These are phyloP conservation scores for Hylaeus anthracinus DNA, from an alignment of 1,140 invertebrate species.

Conservation along the genomic window DNA sequence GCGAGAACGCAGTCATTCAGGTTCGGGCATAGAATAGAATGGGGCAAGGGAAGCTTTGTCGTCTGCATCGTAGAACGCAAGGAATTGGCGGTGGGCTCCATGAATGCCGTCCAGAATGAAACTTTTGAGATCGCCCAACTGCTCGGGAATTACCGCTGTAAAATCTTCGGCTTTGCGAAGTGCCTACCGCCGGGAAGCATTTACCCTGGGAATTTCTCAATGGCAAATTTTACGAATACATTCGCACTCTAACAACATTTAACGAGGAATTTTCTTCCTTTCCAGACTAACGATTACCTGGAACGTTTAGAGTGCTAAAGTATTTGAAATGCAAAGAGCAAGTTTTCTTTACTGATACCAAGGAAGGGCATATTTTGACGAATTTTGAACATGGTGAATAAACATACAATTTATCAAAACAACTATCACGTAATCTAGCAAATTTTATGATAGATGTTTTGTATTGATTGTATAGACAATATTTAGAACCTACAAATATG, in stretches of 20 bases:
- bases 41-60: slow-evolving; percentile 40
- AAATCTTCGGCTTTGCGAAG: slow-evolving; percentile 10
- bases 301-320: no score
- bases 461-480: no score
- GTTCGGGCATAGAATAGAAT: slow-evolving; percentile 58
- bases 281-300: not conserved
- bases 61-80: slow-evolving; percentile 54
- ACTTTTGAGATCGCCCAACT: slow-evolving; percentile 39
- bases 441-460: no score
- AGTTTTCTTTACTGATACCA: no score
- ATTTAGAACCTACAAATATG: no score
- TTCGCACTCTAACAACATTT: not conserved
- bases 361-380: no score
- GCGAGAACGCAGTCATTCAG: slow-evolving; percentile 62
- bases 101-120: slow-evolving; percentile 61
- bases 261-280: not conserved
- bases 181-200: not conserved
- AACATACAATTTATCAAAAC: no score
- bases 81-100: slow-evolving; percentile 52
- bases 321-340: no score
- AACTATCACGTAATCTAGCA: no score
- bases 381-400: no score
- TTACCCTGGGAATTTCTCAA: not conserved
- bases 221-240: not conserved
- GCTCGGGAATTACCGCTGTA: slow-evolving; percentile 11